Evolutionary conservation across 2,888 invertebrate species (phyloP), one percentile per base, ranked within the genome.

Genomic region (Oscheius sp.): DNA sequence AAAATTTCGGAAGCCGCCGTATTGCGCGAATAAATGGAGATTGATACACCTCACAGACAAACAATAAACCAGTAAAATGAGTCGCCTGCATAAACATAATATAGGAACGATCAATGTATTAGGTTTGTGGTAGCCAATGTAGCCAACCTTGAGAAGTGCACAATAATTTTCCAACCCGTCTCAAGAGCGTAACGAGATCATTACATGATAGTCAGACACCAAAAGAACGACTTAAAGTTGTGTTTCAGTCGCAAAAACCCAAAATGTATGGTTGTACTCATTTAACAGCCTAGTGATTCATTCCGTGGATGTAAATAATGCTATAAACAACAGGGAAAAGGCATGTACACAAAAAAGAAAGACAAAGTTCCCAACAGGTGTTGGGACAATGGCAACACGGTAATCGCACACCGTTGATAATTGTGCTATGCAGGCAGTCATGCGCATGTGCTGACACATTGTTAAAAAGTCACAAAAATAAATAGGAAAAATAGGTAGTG

Each of bases 391-490:
- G 14, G 41, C 20, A 41, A 41, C 47, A 12, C 47, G 47, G 36
- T 54, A 54, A 54, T 33, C 54, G 32, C n/a, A n/a, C 30, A 26
- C 26, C 50, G 50, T 50, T 54, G 54, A 54, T 54, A 54, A 54
- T 54, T 32, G 54, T 54, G 51, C 51, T 32, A 51, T 32, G 32
- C 17, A 33, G n/a, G 32, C 54, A 33, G 54, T 54, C 54, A 54
- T 54, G 54, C 54, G 54, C 50, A 50, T 41, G 20, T 41, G 41
- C 20, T 41, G 41, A 14, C 20, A 47, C 36, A 36, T 9, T 36
- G 36, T 36, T 8, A 36, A 36, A 8, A 36, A 36, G 14, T 9
- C 8, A 14, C 36, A 36, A 36, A 36, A 9, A 36, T 8, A 36
- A 9, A 36, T 14, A 8, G 14, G 8, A 36, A 36, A 8, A 36